Evolutionary conservation across 2,113 vertebrate genomes (phyloP), one percentile per base, ranked within the genome.

Genomic region (Hypomesus transpacificus): DNA sequence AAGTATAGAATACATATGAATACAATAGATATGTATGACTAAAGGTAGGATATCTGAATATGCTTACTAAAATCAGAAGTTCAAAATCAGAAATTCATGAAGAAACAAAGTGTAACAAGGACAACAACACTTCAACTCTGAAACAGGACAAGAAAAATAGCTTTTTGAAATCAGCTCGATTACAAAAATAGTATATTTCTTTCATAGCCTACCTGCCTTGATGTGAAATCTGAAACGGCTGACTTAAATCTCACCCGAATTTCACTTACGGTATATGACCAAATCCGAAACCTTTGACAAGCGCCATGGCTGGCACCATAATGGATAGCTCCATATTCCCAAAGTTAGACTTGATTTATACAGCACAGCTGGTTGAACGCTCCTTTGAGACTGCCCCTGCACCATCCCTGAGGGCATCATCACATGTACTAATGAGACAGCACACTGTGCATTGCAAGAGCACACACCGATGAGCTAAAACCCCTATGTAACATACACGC

Each of bases 1-100:
- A 84, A 81, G 76, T 83, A 80, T 68, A 60, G 5, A 51, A 82
- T 82, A 51, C 70, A 60, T 71, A 69, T n/a, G n/a, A n/a, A n/a
- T n/a, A n/a, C n/a, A 84, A 76, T 50, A 81, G n/a, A 54, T 74
- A 26, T 63, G 61, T 78, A 68, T 22, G 58, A 76, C 69, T 78
- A 79, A 69, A 39, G 67, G 28, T 31, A 54, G 46, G 22, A 70
- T 73, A 58, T 71, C 64, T 78, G 68, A 69, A 80, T 76, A 66
- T 67, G 24, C 59, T 65, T 73, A 65, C 60, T 51, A 68, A 13
- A 71, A 8, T 66, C 39, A 14, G 9, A 9, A 24, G 75, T 26
- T n/a, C n/a, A n/a, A n/a, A n/a, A n/a, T n/a, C n/a, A n/a, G n/a
- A n/a, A n/a, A 51, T 72, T 68, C 17, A 82, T 34, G 20, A 11